A percentile compares a stretch with the other conserved stretches of the same genome.
phyloP scores from a whole-genome alignment of 2,888 invertebrate species.

The Euclidia mi region DNA sequence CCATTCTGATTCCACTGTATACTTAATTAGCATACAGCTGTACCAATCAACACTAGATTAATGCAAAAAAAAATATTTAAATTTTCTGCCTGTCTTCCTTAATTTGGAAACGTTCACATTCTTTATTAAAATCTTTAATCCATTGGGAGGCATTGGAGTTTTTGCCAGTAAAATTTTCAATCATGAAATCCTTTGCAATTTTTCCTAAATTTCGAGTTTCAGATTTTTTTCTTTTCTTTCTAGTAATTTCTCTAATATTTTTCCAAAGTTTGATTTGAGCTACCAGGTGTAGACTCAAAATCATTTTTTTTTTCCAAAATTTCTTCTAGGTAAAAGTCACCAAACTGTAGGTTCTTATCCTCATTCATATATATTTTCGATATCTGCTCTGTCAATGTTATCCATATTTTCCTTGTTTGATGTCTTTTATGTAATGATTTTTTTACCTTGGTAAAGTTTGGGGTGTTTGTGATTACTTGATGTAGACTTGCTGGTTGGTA shows the following conservation, averaged over 20 bases:
- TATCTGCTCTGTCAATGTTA: no score
- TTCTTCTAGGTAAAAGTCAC: neutral
- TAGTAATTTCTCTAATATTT: slow-evolving; percentile 30
- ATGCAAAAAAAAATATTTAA: slow-evolving; percentile 18
- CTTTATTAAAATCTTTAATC: neutral
- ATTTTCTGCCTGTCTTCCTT: neutral
- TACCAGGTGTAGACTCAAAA: neutral
- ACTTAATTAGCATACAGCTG: slow-evolving; percentile 33
- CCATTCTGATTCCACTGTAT: slow-evolving; percentile 37
- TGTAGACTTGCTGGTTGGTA: no score
- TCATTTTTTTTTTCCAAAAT: neutral
- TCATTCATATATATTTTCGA: slow-evolving; percentile 16
- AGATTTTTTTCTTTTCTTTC: slow-evolving; percentile 21
- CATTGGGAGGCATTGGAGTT: neutral
- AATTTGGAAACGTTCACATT: slow-evolving; percentile 7
- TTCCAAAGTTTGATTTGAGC: slow-evolving; percentile 11
- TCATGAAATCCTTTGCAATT: slow-evolving; percentile 5
- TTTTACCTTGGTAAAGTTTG: no score
- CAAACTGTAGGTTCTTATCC: slow-evolving; percentile 16
- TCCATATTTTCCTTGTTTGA: no score
- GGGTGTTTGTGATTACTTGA: no score
- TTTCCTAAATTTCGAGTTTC: neutral
- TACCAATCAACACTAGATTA: slow-evolving; percentile 33
- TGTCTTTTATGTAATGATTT: no score
- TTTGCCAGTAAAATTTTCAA: slow-evolving; percentile 4